Conservation (phyloP, 2,113 vertebrate genomes). For the Oncorhynchus clarkii region DNA sequence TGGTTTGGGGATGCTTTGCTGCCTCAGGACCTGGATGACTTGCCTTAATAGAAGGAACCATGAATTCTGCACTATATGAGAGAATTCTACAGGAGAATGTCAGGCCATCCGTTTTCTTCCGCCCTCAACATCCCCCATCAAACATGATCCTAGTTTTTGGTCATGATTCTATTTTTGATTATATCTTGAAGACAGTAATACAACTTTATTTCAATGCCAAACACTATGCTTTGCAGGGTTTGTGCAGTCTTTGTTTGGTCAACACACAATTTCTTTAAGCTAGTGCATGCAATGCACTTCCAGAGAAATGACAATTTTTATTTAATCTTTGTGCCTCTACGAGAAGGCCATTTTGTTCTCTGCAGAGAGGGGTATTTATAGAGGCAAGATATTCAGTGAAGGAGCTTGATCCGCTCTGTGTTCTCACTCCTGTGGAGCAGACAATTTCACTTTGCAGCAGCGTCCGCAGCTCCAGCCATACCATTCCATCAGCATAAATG, state of each 20-base stretch:
- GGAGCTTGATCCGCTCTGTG: conserved; percentile 68
- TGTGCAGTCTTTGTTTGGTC: conserved; percentile 37
- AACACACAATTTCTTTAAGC: conserved; percentile 46
- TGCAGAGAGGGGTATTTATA: conserved; percentile 59
- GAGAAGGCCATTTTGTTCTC: conserved; percentile 70
- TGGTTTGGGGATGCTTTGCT: too few relatives aligned
- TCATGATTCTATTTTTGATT: conserved; percentile 41
- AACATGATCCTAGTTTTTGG: conserved; percentile 60
- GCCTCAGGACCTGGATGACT: too few relatives aligned
- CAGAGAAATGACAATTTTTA: conserved; percentile 75
- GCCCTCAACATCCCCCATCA: conserved; percentile 41
- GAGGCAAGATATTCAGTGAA: conserved; percentile 66
- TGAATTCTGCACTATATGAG: too few relatives aligned
- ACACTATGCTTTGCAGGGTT: conserved; percentile 66
- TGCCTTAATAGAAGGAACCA: too few relatives aligned
- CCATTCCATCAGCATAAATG: conserved; percentile 74
- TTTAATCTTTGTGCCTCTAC: conserved; percentile 72
- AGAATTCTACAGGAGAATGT: too few relatives aligned
- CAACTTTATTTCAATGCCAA: conserved; percentile 70
- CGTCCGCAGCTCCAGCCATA: conserved; percentile 51
- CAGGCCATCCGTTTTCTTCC: conserved; percentile 18
- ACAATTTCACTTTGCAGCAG: conserved; percentile 70
- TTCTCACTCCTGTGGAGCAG: conserved; percentile 69
- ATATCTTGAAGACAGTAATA: conserved; percentile 67
- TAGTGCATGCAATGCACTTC: conserved; percentile 65